Conservation (phyloP, 1,140 invertebrate species). For the Macrobrachium nipponense region DNA sequence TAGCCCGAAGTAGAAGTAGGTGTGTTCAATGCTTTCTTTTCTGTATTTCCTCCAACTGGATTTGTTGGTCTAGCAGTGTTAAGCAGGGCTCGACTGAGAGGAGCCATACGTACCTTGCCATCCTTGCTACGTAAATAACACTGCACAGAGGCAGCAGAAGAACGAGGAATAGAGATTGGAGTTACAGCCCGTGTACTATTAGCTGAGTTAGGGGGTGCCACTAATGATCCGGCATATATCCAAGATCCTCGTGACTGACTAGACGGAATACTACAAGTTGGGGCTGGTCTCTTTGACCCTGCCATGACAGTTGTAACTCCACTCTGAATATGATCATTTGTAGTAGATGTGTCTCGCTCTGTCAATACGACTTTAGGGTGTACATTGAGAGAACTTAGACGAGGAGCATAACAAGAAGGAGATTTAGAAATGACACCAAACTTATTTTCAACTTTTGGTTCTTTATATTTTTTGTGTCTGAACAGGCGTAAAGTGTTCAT, state of each 20-base stretch:
- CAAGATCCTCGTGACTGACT: conserved; percentile 52
- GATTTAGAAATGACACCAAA: conserved; percentile 65
- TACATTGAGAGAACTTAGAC: conserved; percentile 71
- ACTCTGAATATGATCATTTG: conserved; percentile 34
- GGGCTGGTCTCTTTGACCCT: conserved; percentile 19
- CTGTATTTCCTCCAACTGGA: conserved; percentile 36
- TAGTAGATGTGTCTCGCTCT: conserved; percentile 36
- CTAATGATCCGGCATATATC: conserved; percentile 56
- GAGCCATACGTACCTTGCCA: conserved; percentile 38
- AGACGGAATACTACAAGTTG: conserved; percentile 32
- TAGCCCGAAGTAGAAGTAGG: conserved; percentile 52
- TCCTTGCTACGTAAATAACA: conserved; percentile 56
- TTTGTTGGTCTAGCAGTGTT: conserved; percentile 36
- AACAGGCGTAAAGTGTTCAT: conserved; percentile 74
- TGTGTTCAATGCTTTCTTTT: conserved; percentile 33
- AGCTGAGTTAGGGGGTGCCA: conserved; percentile 39
- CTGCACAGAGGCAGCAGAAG: conserved; percentile 41
- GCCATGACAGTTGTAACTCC: conserved; percentile 42
- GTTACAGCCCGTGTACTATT: conserved; percentile 15
- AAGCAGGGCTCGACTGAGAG: conserved; percentile 39
- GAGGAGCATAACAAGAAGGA: conserved; percentile 69
- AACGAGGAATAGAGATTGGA: conserved; percentile 35
- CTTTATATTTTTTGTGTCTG: conserved; percentile 69
- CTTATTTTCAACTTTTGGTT: conserved; percentile 66
- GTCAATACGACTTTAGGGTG: conserved; percentile 72